phyloP scores from a whole-genome alignment of 2,113 vertebrate species.

The Hippopotamus amphibius region DNA sequence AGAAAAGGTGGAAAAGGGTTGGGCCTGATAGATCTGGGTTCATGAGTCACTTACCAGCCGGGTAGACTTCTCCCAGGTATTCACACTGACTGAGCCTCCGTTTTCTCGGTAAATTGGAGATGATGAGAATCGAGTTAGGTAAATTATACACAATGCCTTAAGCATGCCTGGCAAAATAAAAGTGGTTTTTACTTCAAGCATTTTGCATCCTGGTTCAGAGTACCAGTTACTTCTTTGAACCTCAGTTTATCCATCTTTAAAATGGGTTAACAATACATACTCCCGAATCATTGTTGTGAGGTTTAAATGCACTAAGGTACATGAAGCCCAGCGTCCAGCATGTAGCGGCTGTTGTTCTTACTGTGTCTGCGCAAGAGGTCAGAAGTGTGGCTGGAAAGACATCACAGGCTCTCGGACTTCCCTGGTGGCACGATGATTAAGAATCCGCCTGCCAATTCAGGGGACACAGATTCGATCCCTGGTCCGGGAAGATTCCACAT shows the following conservation, averaged over 20 bases:
- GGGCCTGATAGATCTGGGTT: not conserved
- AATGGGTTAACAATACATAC: rapidly evolving
- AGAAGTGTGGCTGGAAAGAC: not conserved
- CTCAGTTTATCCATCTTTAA: not conserved
- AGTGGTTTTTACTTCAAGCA: not conserved
- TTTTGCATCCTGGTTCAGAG: not conserved
- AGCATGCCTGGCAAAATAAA: not conserved
- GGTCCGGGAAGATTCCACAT: not conserved
- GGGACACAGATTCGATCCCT: not conserved
- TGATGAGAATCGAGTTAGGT: not conserved
- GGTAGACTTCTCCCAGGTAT: not conserved
- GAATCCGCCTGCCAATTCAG: not conserved
- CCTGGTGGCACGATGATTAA: not conserved
- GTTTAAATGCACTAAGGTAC: rapidly evolving
- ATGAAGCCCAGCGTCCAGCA: not conserved
- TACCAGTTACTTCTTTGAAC: not conserved
- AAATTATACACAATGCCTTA: not conserved
- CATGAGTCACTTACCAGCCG: not conserved
- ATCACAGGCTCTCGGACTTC: not conserved
- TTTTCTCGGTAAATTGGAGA: not conserved
- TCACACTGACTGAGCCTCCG: not conserved
- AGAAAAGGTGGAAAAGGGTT: too few relatives aligned
- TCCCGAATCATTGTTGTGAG: not conserved
- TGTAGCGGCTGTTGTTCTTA: not conserved
- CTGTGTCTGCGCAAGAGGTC: not conserved